Conservation (phyloP, 2,797 vertebrate species). For the Bovichtus variegatus region DNA sequence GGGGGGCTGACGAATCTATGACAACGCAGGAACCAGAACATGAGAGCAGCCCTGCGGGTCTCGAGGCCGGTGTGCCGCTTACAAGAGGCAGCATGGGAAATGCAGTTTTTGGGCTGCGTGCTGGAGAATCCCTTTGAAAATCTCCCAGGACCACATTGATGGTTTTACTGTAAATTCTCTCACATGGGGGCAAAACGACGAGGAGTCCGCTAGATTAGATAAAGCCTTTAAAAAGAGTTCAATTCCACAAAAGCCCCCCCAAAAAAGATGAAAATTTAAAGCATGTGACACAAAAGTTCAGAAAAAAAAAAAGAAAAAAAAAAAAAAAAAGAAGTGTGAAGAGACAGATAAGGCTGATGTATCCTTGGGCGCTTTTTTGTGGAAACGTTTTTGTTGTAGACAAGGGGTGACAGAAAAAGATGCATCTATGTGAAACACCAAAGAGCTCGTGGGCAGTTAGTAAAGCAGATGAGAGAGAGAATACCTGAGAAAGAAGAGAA, state of each 20-base stretch:
- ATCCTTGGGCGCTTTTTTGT: constrained; percentile 78
- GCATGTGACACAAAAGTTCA: constrained; percentile 81
- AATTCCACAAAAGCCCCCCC: constrained; percentile 60
- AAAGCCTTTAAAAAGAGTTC: constrained; percentile 82
- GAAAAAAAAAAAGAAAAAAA: constrained; percentile 49
- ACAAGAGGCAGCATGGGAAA: constrained; percentile 85
- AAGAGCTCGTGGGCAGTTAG: constrained; percentile 92
- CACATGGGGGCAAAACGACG: constrained; percentile 66
- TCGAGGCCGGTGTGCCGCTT: constrained; percentile 58
- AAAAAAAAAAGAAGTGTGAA: constrained; percentile 53
- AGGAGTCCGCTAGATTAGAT: constrained; percentile 70
- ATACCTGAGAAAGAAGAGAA: constrained; percentile 96
- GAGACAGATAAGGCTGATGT: constrained; percentile 86
- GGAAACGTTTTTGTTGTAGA: constrained; percentile 83
- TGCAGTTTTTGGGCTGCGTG: constrained; percentile 62
- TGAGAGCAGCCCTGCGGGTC: constrained; percentile 85
- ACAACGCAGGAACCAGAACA: constrained; percentile 96
- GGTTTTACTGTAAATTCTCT: constrained; percentile 41
- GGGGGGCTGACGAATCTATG: constrained; percentile 93
- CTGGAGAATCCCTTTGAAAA: constrained; percentile 57
- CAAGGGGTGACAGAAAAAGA: constrained; percentile 87
- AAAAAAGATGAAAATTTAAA: constrained; percentile 75
- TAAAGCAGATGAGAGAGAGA: constrained; percentile 97
- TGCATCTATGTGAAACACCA: constrained; percentile 87
- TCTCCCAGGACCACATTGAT: constrained; percentile 52